These are phyloP conservation scores for Poliocrania exsul DNA, from an alignment of 2,797 vertebrate species.

Conservation along the genomic window DNA sequence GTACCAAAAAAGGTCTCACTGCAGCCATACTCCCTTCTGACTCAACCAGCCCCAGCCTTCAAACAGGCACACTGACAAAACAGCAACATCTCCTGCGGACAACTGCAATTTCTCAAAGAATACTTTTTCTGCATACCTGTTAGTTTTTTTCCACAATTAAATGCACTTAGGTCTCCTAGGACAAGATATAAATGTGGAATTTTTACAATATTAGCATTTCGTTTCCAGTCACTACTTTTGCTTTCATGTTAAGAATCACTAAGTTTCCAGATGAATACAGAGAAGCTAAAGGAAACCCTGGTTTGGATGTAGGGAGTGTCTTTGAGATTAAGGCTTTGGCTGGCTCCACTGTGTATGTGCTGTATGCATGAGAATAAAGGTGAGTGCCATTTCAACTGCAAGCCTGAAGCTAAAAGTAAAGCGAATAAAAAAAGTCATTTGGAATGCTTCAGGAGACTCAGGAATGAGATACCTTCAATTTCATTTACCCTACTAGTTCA, in stretches of 20 bases:
- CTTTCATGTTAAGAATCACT: neutral
- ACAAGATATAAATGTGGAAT: neutral
- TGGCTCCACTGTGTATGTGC: accelerated
- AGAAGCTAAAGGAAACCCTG: neutral
- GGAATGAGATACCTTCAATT: neutral
- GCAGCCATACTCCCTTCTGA: neutral
- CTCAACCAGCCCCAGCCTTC: neutral
- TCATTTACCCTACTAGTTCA: neutral
- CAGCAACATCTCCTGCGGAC: neutral
- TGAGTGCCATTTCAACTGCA: neutral
- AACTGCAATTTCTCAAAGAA: neutral
- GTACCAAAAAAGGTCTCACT: accelerated
- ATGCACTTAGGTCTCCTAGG: neutral
- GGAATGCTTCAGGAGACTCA: neutral
- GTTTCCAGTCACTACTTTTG: neutral
- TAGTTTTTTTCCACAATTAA: neutral
- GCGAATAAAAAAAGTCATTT: neutral
- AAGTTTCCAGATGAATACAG: neutral
- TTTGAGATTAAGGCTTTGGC: neutral
- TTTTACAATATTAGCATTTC: neutral
- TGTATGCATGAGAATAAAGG: neutral
- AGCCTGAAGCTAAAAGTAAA: neutral
- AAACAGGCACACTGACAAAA: neutral
- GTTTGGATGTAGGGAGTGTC: neutral
- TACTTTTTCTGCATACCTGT: neutral